These are phyloP conservation scores for Hirtodrosophila histrioides DNA, from an alignment of 2,888 invertebrate species.

Conservation along the genomic window DNA sequence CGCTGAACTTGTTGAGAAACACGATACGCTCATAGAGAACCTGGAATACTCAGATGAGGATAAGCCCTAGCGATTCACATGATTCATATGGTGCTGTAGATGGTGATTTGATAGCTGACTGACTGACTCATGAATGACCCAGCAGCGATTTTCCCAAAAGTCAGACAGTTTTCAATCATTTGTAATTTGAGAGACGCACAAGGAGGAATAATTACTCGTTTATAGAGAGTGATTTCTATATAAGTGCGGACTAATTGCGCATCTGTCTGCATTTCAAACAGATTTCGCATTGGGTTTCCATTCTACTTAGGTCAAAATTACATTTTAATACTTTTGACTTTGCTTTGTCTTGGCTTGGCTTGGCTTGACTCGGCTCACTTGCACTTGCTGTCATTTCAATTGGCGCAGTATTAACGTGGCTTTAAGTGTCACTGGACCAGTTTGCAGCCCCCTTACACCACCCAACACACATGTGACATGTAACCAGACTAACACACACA, in stretches of 20 bases:
- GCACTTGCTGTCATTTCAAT: slow-evolving; percentile 44
- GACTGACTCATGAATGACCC: slow-evolving; percentile 45
- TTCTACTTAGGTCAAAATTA: slow-evolving; percentile 34
- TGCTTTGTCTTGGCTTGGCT: slow-evolving; percentile 21
- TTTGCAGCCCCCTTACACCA: slow-evolving; percentile 45
- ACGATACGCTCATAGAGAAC: slow-evolving; percentile 55
- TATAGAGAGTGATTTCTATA: slow-evolving; percentile 20
- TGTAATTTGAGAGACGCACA: slow-evolving; percentile 51
- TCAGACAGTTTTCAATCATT: slow-evolving; percentile 59
- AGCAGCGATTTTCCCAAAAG: slow-evolving; percentile 68
- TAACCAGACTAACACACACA: slow-evolving; percentile 5
- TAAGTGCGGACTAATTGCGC: slow-evolving; percentile 72
- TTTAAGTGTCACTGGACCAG: slow-evolving; percentile 74
- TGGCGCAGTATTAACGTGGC: slow-evolving; percentile 44
- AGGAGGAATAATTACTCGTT: slow-evolving; percentile 45
- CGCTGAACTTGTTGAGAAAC: slow-evolving; percentile 82
- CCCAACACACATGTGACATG: slow-evolving; percentile 6
- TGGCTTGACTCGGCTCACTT: slow-evolving; percentile 28
- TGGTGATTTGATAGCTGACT: slow-evolving; percentile 72
- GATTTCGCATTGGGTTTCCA: slow-evolving; percentile 46
- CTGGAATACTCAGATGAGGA: slow-evolving; percentile 18
- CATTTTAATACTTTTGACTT: slow-evolving; percentile 53
- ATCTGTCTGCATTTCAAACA: slow-evolving; percentile 58
- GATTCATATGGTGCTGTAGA: slow-evolving; percentile 44
- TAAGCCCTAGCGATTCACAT: slow-evolving; percentile 34